Conservation (phyloP, 2,888 invertebrate species). For the Drosophila greeni region DNA sequence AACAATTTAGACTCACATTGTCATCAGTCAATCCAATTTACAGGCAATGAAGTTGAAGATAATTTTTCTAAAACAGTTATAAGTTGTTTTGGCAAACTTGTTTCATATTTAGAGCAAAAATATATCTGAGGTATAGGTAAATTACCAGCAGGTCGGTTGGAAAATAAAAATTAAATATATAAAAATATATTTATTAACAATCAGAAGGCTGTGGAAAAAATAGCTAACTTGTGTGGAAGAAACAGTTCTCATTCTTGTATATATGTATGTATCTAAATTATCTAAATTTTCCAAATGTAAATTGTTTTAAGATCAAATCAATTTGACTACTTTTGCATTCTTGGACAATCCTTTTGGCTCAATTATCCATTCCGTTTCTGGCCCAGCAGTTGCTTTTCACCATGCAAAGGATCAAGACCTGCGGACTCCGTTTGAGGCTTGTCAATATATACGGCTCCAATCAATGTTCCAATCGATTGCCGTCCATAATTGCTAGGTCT, state of each 20-base stretch:
- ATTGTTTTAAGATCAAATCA: not conserved
- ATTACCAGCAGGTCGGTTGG: too few species aligned
- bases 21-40: not conserved
- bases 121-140: too few species aligned
- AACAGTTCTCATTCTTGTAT: fast-evolving
- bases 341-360: not conserved
- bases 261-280: too few species aligned
- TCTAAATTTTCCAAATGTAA: not conserved
- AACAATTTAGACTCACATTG: not conserved
- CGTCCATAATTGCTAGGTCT: not conserved
- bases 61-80: too few species aligned
- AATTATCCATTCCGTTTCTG: too few species aligned
- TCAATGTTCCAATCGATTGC: not conserved
- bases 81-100: too few species aligned
- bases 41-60: not conserved
- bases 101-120: too few species aligned
- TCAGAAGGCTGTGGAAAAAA: not conserved
- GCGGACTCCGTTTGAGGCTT: not conserved
- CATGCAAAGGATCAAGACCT: not conserved
- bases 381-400: too few species aligned
- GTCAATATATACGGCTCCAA: not conserved
- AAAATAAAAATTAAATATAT: too few species aligned
- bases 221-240: not conserved
- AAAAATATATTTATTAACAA: too few species aligned
- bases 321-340: not conserved